Evolutionary conservation across 2,113 vertebrate species (phyloP), one percentile per base, ranked within the genome.

Genomic region (Tiliqua scincoides): DNA sequence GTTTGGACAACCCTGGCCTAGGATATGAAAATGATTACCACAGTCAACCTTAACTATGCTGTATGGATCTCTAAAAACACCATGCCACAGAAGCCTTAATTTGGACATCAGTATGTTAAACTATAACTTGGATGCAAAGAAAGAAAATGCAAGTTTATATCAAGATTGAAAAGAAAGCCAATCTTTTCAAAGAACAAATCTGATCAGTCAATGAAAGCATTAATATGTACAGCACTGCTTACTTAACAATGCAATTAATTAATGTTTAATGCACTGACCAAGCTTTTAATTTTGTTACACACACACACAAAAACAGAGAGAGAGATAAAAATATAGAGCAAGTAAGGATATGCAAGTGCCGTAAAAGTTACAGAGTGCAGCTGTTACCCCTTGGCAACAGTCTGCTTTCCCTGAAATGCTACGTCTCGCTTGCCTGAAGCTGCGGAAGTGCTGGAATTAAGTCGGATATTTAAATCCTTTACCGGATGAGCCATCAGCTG

Each of bases 391-490:
- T 73, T 43, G 52, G 57, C 57, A 84, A 65, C 37, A 30, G 54
- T 65, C 30, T 84, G 70, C 57, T 72, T 65, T 25, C 80, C 54
- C 57, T 43, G 82, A 37, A 63, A 48, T 63, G 71, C 21, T 63
- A 62, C 8, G 8, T 35, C n/a, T 86, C 57, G 52, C n/a, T 62
- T 71, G 37, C 63, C 23, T 30, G 68, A 52, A 80, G 77, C n/a
- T 48, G 68, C 78, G 78, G 85, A 86, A 86, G 78, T 35, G 68
- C 30, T 81, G 78, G 40, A 54, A 65, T 86, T 80, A 86, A 86
- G 59, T 86, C n/a, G 21, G 85, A 65, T 86, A 86, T 80, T 86
- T 80, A 73, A 81, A 86, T 65, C 85, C 85, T 81, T 63, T 27
- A 30, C 77, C 68, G 78, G 77, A 86, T 86, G 59, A 86, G 78